A percentile compares a stretch with the other conserved stretches of the same genome.
phyloP scores from a whole-genome alignment of 2,797 vertebrate genomes.

The Alauda arvensis region DNA sequence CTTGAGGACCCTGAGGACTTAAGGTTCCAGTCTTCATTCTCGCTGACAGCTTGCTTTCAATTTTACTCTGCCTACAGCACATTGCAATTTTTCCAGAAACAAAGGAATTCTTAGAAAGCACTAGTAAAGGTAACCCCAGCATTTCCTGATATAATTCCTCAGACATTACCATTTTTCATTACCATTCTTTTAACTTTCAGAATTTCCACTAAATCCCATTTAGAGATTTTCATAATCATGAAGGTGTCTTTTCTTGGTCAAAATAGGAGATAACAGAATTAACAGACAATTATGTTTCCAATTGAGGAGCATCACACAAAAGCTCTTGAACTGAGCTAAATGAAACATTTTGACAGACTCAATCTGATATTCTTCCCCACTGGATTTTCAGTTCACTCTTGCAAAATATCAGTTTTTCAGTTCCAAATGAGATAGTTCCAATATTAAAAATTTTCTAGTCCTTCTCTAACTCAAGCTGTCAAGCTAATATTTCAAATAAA shows the following conservation, averaged over 20 bases:
- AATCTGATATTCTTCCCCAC: not conserved
- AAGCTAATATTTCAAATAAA: not conserved
- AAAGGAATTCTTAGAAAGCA: not conserved
- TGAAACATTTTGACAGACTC: constrained; percentile 15
- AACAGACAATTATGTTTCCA: not conserved
- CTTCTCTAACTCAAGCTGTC: not conserved
- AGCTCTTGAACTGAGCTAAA: not conserved
- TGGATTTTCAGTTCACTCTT: not conserved
- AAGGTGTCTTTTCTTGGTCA: not conserved
- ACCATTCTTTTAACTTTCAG: not conserved
- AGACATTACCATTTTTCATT: not conserved
- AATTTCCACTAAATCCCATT: not conserved
- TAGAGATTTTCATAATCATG: not conserved
- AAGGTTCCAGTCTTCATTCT: not conserved
- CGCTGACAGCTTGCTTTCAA: not conserved
- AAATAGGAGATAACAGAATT: not conserved
- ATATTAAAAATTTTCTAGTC: not conserved
- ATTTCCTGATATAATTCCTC: not conserved
- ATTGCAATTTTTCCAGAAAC: not conserved
- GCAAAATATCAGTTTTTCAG: not conserved
- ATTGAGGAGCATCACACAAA: not conserved
- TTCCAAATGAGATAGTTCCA: not conserved
- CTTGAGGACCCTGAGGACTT: not conserved
- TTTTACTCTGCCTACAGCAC: not conserved
- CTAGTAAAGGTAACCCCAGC: not conserved